A percentile compares a stretch with the other conserved stretches of the same genome.
These are phyloP conservation scores for Cloeon dipterum DNA, from an alignment of 2,888 invertebrate species.

Conservation along the genomic window DNA sequence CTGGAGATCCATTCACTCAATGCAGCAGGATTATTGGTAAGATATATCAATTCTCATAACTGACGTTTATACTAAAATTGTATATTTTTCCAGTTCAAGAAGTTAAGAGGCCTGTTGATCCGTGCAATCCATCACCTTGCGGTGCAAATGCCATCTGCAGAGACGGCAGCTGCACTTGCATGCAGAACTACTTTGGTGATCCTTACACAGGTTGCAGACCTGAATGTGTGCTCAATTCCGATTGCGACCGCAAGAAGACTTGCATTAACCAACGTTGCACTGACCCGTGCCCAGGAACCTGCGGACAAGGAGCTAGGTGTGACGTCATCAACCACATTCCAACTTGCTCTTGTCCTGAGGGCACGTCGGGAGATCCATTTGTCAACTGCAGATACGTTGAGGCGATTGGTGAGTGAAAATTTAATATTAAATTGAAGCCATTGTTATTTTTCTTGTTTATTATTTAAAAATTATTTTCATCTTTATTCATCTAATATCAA, in stretches of 20 bases:
- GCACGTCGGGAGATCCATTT: conserved; percentile 61
- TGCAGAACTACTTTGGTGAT: conserved; percentile 13
- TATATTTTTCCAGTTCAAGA: conserved; percentile 1
- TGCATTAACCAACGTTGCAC: conserved; percentile 52
- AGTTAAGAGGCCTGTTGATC: neutral
- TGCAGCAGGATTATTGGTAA: conserved; percentile 5
- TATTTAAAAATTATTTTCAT: neutral
- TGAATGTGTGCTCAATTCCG: conserved; percentile 54
- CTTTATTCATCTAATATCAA: no score
- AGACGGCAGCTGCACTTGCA: conserved; percentile 13
- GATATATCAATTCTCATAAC: neutral
- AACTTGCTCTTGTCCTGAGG: conserved; percentile 35
- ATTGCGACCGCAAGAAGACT: conserved; percentile 41
- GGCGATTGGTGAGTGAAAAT: conserved; percentile 2
- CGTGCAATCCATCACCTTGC: conserved; percentile 10
- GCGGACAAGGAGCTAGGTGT: conserved; percentile 29
- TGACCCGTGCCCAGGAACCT: conserved; percentile 37
- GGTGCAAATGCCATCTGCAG: conserved; percentile 12
- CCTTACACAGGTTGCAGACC: conserved; percentile 40
- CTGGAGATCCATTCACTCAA: conserved; percentile 14
- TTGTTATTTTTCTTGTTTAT: neutral
- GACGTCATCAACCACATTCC: conserved; percentile 18
- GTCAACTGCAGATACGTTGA: conserved; percentile 25
- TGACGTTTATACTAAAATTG: neutral
- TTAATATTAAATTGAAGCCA: neutral